Percentiles rank a stretch among this genome's conserved stretches.
Evolutionary conservation across 2,888 invertebrate species (phyloP).

Genomic region (Nomada flava): DNA sequence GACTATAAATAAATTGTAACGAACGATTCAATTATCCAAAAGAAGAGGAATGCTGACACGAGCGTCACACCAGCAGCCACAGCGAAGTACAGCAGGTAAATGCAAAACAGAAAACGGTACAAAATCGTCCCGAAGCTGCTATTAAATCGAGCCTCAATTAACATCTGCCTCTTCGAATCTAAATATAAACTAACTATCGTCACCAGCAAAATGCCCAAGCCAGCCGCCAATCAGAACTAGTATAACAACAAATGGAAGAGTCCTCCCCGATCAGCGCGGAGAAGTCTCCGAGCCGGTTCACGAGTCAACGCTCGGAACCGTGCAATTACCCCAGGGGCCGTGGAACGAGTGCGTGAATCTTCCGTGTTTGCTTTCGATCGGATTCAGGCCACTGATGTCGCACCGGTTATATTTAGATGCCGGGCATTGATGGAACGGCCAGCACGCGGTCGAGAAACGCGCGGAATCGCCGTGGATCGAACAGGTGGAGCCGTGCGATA

Average conservation of each 20-base stretch:
- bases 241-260: not conserved
- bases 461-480: constrained; percentile 42
- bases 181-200: too few species aligned
- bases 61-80: too few species aligned
- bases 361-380: constrained; percentile 67
- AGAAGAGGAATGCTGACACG: too few species aligned
- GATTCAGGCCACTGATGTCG: constrained; percentile 68
- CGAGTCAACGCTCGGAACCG: constrained; percentile 43
- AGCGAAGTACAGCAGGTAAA: too few species aligned
- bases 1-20: too few species aligned
- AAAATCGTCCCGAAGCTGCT: too few species aligned
- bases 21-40: too few species aligned
- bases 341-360: constrained; percentile 40
- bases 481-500: constrained; percentile 48
- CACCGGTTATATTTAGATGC: constrained; percentile 67
- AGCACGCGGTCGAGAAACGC: constrained; percentile 41
- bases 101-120: too few species aligned
- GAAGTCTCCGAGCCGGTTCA: constrained; percentile 16
- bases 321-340: constrained; percentile 41
- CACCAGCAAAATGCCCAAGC: not conserved
- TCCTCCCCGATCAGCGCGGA: not conserved
- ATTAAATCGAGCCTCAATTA: too few species aligned
- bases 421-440: constrained; percentile 52
- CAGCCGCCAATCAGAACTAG: not conserved
- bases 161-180: too few species aligned